Evolutionary conservation across 1,140 invertebrate genomes (phyloP), one percentile per base, ranked within the genome.

Genomic region (Chelonus insularis): DNA sequence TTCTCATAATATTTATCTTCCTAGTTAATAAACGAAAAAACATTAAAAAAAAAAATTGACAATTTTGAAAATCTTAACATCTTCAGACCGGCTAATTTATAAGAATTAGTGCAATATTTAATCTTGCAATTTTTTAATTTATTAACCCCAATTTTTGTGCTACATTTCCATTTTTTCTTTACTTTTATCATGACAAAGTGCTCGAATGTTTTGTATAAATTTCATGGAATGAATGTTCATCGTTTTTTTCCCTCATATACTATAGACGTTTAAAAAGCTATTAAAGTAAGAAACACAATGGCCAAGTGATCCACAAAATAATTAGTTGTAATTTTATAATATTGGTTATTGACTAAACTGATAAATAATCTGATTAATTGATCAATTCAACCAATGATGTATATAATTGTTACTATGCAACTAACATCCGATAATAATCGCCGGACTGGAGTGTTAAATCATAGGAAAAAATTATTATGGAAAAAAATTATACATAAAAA

Each of bases 31-130:
- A 41, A 56, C 21, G 11, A 56, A 41, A 25, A 20, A 55, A 1
- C 39, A 55, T 23, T 39, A 21, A 56, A 29, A 34, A 47, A 32
- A 34, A 47, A 47, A 37, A 39, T 64, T 62, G n/a, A n/a, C n/a
- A n/a, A n/a, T n/a, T n/a, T n/a, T n/a, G n/a, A n/a, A n/a, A 58
- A 39, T 62, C 60, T 52, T 37, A 56, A 60, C 5, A 41, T 12
- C 39, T 43, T 58, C 56, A 58, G 45, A 16, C 56, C 43, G 43
- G 43, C 56, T 47, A n/a, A 32, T 36, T 21, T 61, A 25, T 56
- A 54, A 32, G 58, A 66, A 64, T 60, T 64, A 66, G 45, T 58
- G 56, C 61, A 58, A 58, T 58, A 58, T 48, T 58, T 48, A 45
- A 1, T 21, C 11, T 9, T 36, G 45, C 18, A 12, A 18, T 39